Evolutionary conservation across 2,113 vertebrate species (phyloP).

Genomic region (Pitta sordida): DNA sequence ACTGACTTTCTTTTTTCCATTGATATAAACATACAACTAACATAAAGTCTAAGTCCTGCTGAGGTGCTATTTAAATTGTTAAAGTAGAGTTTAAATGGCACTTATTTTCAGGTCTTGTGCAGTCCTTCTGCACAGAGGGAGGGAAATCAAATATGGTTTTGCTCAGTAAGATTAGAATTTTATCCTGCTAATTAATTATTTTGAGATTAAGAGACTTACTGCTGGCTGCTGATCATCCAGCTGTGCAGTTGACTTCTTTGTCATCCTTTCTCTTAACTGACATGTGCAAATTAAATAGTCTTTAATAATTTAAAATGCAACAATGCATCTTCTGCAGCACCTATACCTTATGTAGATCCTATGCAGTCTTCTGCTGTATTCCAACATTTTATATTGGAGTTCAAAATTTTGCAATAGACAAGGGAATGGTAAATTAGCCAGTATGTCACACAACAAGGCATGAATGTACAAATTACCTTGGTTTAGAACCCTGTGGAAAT

Average conservation of each 20-base stretch:
- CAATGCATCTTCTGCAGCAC: neutral
- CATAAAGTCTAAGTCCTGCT: neutral
- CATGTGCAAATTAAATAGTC: neutral
- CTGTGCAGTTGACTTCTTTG: neutral
- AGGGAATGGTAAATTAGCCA: neutral
- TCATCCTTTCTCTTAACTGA: neutral
- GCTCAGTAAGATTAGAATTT: neutral
- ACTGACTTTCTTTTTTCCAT: no score
- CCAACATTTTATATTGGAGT: neutral
- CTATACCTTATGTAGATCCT: neutral
- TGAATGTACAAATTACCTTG: fast-evolving
- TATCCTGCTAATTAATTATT: constrained; percentile 23
- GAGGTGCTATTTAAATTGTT: neutral
- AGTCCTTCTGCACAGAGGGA: neutral
- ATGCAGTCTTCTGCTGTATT: neutral
- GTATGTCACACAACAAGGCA: neutral
- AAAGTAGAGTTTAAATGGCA: neutral
- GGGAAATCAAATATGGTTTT: neutral
- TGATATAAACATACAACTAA: neutral
- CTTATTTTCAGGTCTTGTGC: neutral
- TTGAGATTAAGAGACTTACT: constrained; percentile 7
- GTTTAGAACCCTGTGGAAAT: fast-evolving
- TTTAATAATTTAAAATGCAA: neutral
- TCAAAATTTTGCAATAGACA: neutral
- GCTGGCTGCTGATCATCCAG: neutral